These are phyloP conservation scores for Callitettix versicolor DNA, from an alignment of 1,140 invertebrate genomes.

Conservation along the genomic window DNA sequence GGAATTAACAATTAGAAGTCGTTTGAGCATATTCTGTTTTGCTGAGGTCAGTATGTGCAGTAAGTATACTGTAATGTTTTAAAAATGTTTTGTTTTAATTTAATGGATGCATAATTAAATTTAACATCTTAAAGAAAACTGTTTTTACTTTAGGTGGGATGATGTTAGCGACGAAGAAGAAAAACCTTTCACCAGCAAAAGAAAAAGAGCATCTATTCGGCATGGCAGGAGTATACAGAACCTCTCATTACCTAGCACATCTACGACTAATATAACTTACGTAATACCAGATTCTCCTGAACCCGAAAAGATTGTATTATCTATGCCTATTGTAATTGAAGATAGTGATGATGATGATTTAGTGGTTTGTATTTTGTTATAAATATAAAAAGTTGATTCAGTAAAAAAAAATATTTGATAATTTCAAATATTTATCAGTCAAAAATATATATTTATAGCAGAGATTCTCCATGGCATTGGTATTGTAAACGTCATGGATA, in stretches of 20 bases:
- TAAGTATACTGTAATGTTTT: too few species aligned
- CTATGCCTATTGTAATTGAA: too few species aligned
- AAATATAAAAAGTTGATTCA: neutral
- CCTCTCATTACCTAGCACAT: neutral
- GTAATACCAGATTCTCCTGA: neutral
- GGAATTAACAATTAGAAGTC: too few species aligned
- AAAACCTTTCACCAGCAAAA: too few species aligned
- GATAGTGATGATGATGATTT: slow-evolving; percentile 1
- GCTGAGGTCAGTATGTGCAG: too few species aligned
- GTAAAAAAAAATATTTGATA: neutral
- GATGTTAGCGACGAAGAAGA: neutral
- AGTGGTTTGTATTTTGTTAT: neutral
- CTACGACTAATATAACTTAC: neutral
- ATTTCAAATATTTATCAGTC: neutral
- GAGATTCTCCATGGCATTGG: neutral
- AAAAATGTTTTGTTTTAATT: neutral
- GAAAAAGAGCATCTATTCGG: neutral
- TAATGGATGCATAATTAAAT: neutral
- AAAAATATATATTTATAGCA: neutral
- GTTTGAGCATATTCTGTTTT: too few species aligned
- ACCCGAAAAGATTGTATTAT: neutral
- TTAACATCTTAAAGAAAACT: neutral
- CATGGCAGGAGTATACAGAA: neutral
- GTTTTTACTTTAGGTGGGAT: too few species aligned
- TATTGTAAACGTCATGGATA: neutral